Evolutionary conservation across 1,140 invertebrate species (phyloP).

Genomic region (Sipha flava): DNA sequence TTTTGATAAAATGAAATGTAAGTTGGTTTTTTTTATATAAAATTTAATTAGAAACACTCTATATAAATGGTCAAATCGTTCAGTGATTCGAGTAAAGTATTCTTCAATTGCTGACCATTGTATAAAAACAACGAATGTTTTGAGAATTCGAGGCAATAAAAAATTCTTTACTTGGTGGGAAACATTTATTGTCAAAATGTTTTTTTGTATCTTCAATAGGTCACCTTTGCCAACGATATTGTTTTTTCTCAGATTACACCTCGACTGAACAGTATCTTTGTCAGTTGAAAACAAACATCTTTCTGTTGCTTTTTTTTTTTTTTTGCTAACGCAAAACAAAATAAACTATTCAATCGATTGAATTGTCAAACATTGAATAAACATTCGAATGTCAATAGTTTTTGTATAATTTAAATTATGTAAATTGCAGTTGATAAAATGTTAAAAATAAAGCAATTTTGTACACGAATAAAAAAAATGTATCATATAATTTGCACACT

Average conservation of each 20-base stretch:
- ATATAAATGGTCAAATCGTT: neutral
- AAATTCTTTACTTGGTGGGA: neutral
- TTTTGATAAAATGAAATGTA: too few species aligned
- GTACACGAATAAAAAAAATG: neutral
- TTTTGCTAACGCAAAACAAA: neutral
- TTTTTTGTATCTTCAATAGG: neutral
- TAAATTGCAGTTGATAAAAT: neutral
- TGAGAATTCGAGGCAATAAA: neutral
- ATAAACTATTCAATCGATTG: neutral
- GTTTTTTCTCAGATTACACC: neutral
- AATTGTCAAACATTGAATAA: neutral
- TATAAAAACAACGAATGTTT: neutral
- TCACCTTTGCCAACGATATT: neutral
- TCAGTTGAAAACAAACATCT: neutral
- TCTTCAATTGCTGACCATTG: neutral
- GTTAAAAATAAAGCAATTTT: neutral
- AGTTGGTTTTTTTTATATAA: too few species aligned
- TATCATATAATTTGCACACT: neutral
- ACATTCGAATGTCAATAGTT: neutral
- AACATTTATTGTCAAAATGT: neutral
- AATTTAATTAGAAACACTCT: neutral
- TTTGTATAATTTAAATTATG: neutral
- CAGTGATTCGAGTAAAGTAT: neutral
- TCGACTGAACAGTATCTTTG: neutral
- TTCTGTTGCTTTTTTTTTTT: neutral